Evolutionary conservation across 30 jellyfish, hydroid and myxozoan species (phyloP).

Genomic region (Aurelia sp.): DNA sequence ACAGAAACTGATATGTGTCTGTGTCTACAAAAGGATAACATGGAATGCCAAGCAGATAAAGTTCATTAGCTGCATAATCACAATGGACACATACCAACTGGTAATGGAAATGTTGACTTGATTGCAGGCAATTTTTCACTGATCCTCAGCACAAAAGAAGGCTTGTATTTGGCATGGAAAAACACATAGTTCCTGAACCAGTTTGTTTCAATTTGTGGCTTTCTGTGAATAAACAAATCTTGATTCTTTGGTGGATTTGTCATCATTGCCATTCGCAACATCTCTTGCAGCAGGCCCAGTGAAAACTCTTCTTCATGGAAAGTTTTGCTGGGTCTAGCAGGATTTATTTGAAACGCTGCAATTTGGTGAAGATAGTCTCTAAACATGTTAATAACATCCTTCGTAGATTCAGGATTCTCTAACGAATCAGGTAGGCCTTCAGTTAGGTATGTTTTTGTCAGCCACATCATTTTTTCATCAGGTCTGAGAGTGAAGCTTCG

Average conservation of each 20-base stretch:
- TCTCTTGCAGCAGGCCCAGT: slow-evolving; percentile 64
- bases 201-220: slow-evolving; percentile 51
- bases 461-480: slow-evolving; percentile 74
- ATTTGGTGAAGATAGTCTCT: slow-evolving; percentile 60
- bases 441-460: slow-evolving; percentile 82
- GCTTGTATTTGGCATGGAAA: slow-evolving; percentile 55
- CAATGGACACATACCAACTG: slow-evolving; percentile 12
- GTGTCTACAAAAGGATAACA: too few species aligned
- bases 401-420: neutral
- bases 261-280: slow-evolving; percentile 64
- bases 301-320: slow-evolving; percentile 70
- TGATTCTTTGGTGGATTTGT: slow-evolving; percentile 25
- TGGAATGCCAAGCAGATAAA: too few species aligned
- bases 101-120: slow-evolving; percentile 46
- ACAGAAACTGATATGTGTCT: too few species aligned
- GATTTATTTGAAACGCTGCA: slow-evolving; percentile 52
- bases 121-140: slow-evolving; percentile 30
- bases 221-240: slow-evolving; percentile 39
- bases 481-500: slow-evolving; percentile 50
- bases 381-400: slow-evolving; percentile 22
- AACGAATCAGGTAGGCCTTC: slow-evolving; percentile 71
- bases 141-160: slow-evolving; percentile 47
- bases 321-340: slow-evolving; percentile 41
- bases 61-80: too few species aligned
- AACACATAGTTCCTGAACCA: slow-evolving; percentile 72